A percentile compares a stretch with the other conserved stretches of the same genome.
These are phyloP conservation scores for Margarornis squamiger DNA, from an alignment of 2,797 vertebrate genomes.

Conservation along the genomic window DNA sequence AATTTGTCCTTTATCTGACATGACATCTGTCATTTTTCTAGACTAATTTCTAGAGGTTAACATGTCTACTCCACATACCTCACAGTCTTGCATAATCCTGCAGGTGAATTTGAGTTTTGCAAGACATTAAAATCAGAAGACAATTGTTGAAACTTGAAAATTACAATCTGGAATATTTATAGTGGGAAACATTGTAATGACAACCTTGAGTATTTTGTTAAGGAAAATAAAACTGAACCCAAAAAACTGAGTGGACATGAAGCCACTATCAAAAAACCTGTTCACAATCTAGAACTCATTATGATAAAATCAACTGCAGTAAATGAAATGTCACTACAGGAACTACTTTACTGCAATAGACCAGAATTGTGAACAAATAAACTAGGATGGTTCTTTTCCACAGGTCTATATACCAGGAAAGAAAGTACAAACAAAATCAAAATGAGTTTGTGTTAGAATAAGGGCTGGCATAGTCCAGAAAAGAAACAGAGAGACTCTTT, in stretches of 20 bases:
- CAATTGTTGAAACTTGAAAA: background rate
- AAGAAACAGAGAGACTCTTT: background rate
- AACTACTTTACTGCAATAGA: background rate
- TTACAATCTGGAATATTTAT: background rate
- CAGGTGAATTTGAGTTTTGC: background rate
- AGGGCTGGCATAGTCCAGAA: background rate
- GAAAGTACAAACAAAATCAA: background rate
- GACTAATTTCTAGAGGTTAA: background rate
- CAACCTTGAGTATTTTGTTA: background rate
- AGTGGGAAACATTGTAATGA: background rate
- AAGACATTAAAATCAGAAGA: background rate
- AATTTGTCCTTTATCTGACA: background rate
- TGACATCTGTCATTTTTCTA: background rate
- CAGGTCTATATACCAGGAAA: background rate
- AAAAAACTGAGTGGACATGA: background rate
- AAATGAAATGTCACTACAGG: background rate
- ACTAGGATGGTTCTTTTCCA: background rate
- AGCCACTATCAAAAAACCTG: background rate
- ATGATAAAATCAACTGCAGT: background rate
- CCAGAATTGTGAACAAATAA: background rate
- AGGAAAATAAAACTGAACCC: background rate
- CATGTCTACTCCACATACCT: background rate
- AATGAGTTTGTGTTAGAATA: background rate
- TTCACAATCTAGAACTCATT: background rate
- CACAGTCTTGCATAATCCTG: background rate